Percentiles rank a stretch among this genome's conserved stretches.
phyloP scores from a whole-genome alignment of 2,888 invertebrate genomes.

The Cyaniris semiargus region DNA sequence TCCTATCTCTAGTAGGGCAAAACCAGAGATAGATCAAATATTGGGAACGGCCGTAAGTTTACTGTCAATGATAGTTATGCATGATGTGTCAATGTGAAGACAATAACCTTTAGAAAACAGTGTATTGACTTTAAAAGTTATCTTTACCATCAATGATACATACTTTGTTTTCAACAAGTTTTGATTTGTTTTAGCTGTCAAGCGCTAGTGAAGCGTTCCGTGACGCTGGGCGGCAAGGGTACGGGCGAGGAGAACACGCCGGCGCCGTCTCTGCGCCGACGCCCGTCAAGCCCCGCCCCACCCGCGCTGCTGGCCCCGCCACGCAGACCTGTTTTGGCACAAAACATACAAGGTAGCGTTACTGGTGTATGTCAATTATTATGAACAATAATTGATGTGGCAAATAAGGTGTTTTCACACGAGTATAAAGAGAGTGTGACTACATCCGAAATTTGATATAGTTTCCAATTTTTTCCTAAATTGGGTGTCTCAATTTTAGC shows the following conservation, averaged over 20 bases:
- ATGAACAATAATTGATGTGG: neutral
- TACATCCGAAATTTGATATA: too few species aligned
- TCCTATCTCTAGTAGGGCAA: too few species aligned
- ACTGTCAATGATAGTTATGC: too few species aligned
- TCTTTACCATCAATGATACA: neutral
- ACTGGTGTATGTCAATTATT: neutral
- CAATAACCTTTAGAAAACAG: too few species aligned
- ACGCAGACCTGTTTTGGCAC: conserved; percentile 62
- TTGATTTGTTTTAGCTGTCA: conserved; percentile 59
- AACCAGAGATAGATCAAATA: too few species aligned
- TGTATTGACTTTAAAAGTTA: neutral
- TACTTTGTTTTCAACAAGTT: neutral
- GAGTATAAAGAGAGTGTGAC: too few species aligned
- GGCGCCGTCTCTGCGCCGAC: conserved; percentile 69
- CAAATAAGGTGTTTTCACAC: too few species aligned
- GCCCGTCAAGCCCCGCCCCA: conserved; percentile 69
- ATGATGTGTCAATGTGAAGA: too few species aligned
- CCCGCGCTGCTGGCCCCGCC: conserved; percentile 52
- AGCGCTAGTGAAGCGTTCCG: conserved; percentile 71
- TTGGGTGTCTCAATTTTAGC: too few species aligned
- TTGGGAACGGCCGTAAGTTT: too few species aligned
- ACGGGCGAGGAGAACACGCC: conserved; percentile 66
- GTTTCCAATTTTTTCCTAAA: too few species aligned
- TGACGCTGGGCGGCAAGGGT: conserved; percentile 61
- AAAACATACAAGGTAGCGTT: conserved; percentile 66